These are phyloP conservation scores for Scomber japonicus DNA, from an alignment of 2,113 vertebrate species.

Conservation along the genomic window DNA sequence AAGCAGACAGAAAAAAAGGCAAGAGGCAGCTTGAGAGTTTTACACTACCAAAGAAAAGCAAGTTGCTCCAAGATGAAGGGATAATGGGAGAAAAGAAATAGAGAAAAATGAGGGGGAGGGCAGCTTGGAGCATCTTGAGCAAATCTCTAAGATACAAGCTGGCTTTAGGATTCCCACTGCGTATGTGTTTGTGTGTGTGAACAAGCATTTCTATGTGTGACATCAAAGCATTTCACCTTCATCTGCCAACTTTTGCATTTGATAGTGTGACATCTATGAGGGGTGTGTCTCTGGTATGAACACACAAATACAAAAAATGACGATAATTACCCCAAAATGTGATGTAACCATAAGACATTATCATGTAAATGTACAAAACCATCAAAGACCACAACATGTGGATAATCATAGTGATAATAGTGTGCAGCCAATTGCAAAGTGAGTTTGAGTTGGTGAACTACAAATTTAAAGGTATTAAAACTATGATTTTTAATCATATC, in stretches of 20 bases:
- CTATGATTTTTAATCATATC: background rate
- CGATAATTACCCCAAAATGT: background rate
- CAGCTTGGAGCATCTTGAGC: slow-evolving; percentile 59
- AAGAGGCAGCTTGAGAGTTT: slow-evolving; percentile 41
- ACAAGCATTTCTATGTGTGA: background rate
- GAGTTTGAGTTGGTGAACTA: slow-evolving; percentile 7
- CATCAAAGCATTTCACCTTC: slow-evolving; percentile 20
- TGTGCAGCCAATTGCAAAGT: background rate
- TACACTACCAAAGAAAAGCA: slow-evolving; percentile 56
- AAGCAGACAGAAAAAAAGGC: slow-evolving; percentile 10
- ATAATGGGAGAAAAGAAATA: slow-evolving; percentile 56
- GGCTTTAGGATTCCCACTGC: slow-evolving; percentile 50
- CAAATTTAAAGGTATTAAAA: slow-evolving; percentile 1
- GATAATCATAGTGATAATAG: slow-evolving; percentile 28
- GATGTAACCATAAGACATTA: background rate
- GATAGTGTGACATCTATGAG: slow-evolving; percentile 22
- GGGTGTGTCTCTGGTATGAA: slow-evolving; percentile 1
- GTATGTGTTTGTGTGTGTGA: background rate
- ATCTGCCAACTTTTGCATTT: slow-evolving; percentile 48
- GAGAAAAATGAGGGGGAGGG: slow-evolving; percentile 51
- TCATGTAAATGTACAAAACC: slow-evolving; percentile 7
- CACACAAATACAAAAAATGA: background rate
- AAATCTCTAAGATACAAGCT: slow-evolving; percentile 68
- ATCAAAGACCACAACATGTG: background rate
- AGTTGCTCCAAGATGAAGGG: slow-evolving; percentile 57